Evolutionary conservation across 1,140 invertebrate genomes (phyloP), one percentile per base, ranked within the genome.

Genomic region (Caenorhabditis inopinata): DNA sequence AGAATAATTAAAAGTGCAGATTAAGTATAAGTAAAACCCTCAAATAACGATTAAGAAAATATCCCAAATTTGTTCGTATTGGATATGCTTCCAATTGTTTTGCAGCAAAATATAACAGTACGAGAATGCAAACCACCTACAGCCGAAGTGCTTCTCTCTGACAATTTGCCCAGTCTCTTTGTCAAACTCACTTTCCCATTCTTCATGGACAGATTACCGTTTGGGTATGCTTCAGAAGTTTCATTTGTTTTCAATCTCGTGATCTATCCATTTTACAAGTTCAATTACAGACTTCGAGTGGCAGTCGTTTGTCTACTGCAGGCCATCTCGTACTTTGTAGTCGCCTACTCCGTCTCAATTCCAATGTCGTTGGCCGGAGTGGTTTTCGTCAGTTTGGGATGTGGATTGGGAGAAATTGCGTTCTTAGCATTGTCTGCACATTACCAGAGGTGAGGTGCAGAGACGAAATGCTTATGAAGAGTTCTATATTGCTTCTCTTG

Each of bases 381-480:
- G 23, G 89, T 93, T 18, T 89, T 91, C 80, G 94, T 93, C 16
- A 93, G 94, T 42, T 90, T 94, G 48, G 91, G 92, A 77, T 92
- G 92, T 27, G 94, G 94, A 53, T 90, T 95, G n/a, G 94, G 94
- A 25, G 94, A 95, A 89, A 91, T 93, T n/a, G 93, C 94, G 1
- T 91, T 93, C 74, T 89, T 95, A 1, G 91, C 92, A 79, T 93
- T 94, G 58, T 68, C 80, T 14, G 48, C 80, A 1, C 62, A 78
- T 45, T 81, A 58, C 48, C 80, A 51, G 11, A 77, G 46, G 80
- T 81, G 47, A 45, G 21, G 14, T 2, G 2, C 7, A 51, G n/a
- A 21, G 16, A 58, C 62, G n/a, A n/a, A n/a, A n/a, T n/a, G n/a
- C n/a, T n/a, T n/a, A n/a, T n/a, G n/a, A n/a, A n/a, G n/a, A n/a